These are phyloP conservation scores for Dasyurus viverrinus DNA, from an alignment of 2,113 vertebrate genomes.

Conservation along the genomic window DNA sequence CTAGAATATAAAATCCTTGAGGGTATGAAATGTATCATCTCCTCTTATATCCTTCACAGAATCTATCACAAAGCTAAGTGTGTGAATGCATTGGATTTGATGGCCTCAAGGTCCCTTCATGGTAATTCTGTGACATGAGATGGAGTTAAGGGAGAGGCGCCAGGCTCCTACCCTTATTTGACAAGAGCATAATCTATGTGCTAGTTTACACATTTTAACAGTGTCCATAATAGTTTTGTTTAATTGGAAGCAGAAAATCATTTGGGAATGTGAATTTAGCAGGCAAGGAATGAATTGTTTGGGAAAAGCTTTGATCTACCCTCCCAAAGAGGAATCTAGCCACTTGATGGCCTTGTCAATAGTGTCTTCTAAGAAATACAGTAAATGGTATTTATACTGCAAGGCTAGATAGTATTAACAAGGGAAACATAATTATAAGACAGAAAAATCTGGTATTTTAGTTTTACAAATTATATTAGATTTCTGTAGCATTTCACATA, in stretches of 20 bases:
- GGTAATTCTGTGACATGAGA: neutral
- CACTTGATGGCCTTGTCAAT: conserved; percentile 51
- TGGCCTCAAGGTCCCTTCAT: neutral
- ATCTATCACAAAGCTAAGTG: neutral
- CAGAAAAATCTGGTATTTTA: conserved; percentile 12
- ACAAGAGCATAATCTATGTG: neutral
- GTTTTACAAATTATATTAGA: conserved; percentile 50
- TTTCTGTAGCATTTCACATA: conserved; percentile 44
- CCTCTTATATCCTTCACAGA: neutral
- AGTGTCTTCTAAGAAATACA: conserved; percentile 35
- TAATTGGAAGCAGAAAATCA: conserved; percentile 10
- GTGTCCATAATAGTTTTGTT: conserved; percentile 24
- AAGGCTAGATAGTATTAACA: conserved; percentile 58
- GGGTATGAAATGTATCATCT: neutral
- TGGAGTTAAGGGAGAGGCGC: neutral
- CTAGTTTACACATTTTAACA: neutral
- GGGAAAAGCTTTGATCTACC: conserved; percentile 34
- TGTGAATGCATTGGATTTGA: neutral
- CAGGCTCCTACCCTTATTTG: neutral
- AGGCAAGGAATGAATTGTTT: conserved; percentile 40
- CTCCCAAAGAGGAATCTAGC: conserved; percentile 39
- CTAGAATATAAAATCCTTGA: neutral
- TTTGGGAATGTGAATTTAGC: conserved; percentile 48
- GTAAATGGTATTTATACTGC: conserved; percentile 43
- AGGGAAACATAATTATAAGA: conserved; percentile 47